phyloP scores from a whole-genome alignment of 2,113 vertebrate genomes.

The Ramphastos sulfuratus region DNA sequence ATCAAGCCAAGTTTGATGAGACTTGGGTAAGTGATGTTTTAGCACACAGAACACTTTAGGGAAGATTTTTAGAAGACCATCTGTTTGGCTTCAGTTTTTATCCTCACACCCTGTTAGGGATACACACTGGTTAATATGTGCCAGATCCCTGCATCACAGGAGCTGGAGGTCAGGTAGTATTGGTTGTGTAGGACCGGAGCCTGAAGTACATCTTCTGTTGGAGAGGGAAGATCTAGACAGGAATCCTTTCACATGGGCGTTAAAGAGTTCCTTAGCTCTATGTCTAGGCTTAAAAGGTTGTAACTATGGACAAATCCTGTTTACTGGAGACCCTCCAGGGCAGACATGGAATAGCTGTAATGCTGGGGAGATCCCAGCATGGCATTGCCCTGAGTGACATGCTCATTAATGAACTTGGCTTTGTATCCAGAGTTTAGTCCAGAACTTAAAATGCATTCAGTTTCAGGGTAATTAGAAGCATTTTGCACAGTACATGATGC shows the following conservation, averaged over 20 bases:
- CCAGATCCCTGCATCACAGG: slow-evolving; percentile 22
- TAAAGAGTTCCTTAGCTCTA: neutral
- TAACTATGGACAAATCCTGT: neutral
- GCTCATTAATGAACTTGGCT: neutral
- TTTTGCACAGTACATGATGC: neutral
- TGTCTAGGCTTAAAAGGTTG: neutral
- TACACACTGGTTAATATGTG: neutral
- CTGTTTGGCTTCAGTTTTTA: slow-evolving; percentile 52
- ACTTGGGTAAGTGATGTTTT: slow-evolving; percentile 45
- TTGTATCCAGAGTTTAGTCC: neutral
- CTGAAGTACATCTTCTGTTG: neutral
- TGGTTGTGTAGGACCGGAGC: neutral
- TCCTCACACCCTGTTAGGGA: slow-evolving; percentile 49
- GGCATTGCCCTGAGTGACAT: neutral
- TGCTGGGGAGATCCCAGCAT: neutral
- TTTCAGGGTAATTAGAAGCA: neutral
- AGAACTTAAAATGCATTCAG: neutral
- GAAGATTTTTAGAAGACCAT: slow-evolving; percentile 49
- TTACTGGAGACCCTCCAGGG: neutral
- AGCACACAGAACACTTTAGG: slow-evolving; percentile 27
- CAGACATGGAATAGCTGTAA: neutral
- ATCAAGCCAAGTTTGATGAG: slow-evolving; percentile 54
- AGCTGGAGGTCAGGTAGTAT: neutral
- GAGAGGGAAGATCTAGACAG: neutral
- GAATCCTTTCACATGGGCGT: neutral